Percentiles rank a stretch among this genome's conserved stretches.
Conservation (phyloP, 2,113 vertebrate genomes). For the Gnathonemus longibarbis region DNA sequence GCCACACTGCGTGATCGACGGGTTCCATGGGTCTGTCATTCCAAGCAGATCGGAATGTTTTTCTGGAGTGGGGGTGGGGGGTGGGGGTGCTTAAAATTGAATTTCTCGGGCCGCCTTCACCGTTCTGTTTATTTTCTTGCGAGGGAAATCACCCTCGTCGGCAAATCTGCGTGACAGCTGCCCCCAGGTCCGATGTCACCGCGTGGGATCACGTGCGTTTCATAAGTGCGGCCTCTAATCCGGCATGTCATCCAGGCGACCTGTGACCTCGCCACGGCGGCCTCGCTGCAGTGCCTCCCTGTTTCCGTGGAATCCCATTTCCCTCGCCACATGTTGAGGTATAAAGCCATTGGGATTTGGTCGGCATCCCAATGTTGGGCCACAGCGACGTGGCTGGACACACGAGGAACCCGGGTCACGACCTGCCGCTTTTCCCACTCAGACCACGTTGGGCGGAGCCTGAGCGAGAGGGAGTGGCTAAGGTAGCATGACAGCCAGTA, state of each 20-base stretch:
- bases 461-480: neutral
- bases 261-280: neutral
- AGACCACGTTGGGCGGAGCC: neutral
- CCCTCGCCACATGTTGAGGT: neutral
- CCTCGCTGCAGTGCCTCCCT: neutral
- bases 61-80: neutral
- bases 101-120: neutral
- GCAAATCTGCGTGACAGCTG: neutral
- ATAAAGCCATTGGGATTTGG: neutral
- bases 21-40: neutral
- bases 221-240: neutral
- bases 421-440: neutral
- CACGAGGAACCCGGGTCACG: neutral
- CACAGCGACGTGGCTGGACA: neutral
- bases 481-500: neutral
- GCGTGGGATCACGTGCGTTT: neutral
- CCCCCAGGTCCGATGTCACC: neutral
- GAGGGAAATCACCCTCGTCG: neutral
- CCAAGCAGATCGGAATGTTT: neutral
- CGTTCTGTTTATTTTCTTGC: neutral
- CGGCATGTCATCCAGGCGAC: neutral
- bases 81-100: neutral
- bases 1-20: neutral
- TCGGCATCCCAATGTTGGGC: neutral
- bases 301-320: neutral